Evolutionary conservation across 2,113 vertebrate species (phyloP).

Genomic region (Rissa tridactyla): DNA sequence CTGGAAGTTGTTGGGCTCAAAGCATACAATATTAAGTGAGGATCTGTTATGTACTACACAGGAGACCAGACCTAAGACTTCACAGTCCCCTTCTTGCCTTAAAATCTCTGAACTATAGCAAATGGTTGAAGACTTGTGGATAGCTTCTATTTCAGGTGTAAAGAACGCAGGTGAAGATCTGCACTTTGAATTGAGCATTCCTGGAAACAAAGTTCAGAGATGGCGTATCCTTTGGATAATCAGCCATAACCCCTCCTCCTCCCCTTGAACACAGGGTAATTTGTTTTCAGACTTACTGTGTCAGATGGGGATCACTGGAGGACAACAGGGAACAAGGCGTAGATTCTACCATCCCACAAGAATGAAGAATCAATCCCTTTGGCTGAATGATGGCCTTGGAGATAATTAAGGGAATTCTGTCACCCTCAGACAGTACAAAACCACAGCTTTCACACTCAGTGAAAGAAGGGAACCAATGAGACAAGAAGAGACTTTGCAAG

Average conservation of each 20-base stretch:
- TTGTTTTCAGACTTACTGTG: background rate
- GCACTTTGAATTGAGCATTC: background rate
- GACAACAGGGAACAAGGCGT: background rate
- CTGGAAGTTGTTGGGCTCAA: background rate
- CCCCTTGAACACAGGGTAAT: background rate
- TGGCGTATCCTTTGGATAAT: background rate
- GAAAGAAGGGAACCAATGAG: background rate
- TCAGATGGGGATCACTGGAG: background rate
- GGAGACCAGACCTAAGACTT: background rate
- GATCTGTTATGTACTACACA: background rate
- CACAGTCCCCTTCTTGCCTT: background rate
- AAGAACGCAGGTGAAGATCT: background rate
- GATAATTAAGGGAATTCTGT: conserved; percentile 1
- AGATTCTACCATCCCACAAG: background rate
- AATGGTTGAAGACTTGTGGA: background rate
- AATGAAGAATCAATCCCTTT: conserved; percentile 3
- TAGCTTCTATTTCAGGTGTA: background rate
- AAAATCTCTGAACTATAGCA: background rate
- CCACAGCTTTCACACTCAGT: background rate
- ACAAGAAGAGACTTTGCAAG: background rate
- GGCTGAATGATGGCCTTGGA: background rate
- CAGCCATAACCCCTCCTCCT: background rate
- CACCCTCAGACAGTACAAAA: background rate
- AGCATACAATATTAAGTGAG: background rate
- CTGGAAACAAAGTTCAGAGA: background rate